Conservation (phyloP, 2,888 invertebrate species). For the Hartigia nigra region DNA sequence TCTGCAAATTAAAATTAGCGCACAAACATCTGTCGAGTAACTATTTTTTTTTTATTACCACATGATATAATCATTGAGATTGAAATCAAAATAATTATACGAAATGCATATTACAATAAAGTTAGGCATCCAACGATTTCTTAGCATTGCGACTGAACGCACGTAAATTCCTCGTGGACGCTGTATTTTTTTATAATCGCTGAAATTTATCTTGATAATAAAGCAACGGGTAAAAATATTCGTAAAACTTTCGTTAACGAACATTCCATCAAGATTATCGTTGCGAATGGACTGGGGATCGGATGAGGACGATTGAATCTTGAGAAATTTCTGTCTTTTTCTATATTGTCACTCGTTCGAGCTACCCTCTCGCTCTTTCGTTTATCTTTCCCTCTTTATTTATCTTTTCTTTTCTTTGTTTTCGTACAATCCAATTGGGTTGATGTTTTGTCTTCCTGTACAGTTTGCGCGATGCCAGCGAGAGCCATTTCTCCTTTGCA, state of each 20-base stretch:
- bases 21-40: too few relatives aligned
- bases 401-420: not conserved
- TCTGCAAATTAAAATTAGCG: too few relatives aligned
- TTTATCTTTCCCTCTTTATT: not conserved
- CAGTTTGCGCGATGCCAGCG: not conserved
- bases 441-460: not conserved
- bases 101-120: not conserved
- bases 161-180: not conserved
- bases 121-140: not conserved
- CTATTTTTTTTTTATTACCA: too few relatives aligned
- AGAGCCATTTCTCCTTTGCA: not conserved
- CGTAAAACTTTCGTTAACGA: not conserved
- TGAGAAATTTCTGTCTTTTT: not conserved
- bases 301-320: not conserved
- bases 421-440: not conserved
- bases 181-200: not conserved
- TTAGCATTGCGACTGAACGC: not conserved
- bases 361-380: not conserved
- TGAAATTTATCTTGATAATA: not conserved
- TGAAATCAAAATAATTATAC: not conserved
- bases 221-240: not conserved
- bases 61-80: not conserved
- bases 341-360: not conserved
- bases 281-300: not conserved
- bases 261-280: not conserved